Conservation (phyloP, 2,797 vertebrate species). For the Tinamus major region DNA sequence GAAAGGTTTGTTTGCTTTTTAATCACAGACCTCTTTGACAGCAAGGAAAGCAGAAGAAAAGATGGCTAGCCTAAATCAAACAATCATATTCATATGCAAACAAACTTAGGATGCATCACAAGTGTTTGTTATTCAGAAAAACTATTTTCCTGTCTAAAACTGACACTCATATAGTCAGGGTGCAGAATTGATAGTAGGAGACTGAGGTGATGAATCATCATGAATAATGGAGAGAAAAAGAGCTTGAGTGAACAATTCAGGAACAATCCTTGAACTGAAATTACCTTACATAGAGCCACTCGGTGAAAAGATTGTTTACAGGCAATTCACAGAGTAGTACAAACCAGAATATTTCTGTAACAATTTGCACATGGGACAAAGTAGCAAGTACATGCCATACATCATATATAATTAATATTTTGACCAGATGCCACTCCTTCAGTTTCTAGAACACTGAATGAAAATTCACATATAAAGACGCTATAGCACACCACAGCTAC, state of each 20-base stretch:
- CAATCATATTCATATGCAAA: neutral
- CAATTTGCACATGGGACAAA: neutral
- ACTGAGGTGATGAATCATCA: constrained; percentile 12
- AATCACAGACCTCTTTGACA: neutral
- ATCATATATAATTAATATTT: constrained; percentile 5
- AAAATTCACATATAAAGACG: neutral
- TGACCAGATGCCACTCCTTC: neutral
- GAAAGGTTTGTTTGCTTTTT: neutral
- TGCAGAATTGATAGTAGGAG: neutral
- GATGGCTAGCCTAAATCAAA: neutral
- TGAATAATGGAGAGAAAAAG: constrained; percentile 11
- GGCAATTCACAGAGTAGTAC: neutral
- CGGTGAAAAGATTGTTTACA: neutral
- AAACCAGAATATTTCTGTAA: constrained; percentile 5
- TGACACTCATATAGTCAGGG: neutral
- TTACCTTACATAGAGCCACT: neutral
- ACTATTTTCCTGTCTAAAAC: constrained; percentile 4
- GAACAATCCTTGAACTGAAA: constrained; percentile 6
- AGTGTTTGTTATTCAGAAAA: neutral
- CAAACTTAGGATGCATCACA: neutral
- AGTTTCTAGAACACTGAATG: neutral
- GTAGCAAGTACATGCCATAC: neutral
- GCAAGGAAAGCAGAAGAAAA: neutral
- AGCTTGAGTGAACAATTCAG: neutral
- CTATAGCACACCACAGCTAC: neutral